Evolutionary conservation across 2,113 vertebrate genomes (phyloP).

Genomic region (Onychorhynchus coronatus): DNA sequence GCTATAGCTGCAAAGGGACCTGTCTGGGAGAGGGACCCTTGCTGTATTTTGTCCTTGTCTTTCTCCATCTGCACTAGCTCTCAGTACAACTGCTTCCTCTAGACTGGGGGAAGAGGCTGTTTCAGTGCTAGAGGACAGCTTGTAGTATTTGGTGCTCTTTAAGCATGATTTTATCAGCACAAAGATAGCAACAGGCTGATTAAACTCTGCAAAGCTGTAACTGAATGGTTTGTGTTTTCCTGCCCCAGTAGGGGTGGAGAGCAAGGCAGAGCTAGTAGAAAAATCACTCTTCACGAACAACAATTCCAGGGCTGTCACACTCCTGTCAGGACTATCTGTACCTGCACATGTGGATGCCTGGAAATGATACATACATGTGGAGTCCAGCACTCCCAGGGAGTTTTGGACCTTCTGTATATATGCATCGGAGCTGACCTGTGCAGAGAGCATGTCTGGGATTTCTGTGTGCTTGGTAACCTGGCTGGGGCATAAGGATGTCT

Average conservation of each 20-base stretch:
- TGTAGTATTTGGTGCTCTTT: neutral
- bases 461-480: neutral
- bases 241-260: neutral
- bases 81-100: neutral
- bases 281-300: neutral
- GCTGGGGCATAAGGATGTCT: neutral
- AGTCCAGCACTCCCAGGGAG: neutral
- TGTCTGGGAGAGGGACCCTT: accelerated
- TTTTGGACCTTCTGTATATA: neutral
- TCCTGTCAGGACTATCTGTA: neutral
- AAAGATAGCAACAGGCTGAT: neutral
- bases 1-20: neutral
- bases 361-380: neutral
- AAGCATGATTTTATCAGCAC: neutral
- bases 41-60: neutral
- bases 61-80: neutral
- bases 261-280: neutral
- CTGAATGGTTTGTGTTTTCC: neutral
- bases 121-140: neutral
- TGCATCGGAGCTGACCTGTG: neutral
- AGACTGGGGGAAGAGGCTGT: neutral
- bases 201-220: neutral
- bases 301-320: neutral
- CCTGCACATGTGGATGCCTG: neutral
- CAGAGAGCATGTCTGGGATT: neutral